Base-by-base conservation (phyloP, 2,113 vertebrate genomes). In the Oryzias woworae region DNA sequence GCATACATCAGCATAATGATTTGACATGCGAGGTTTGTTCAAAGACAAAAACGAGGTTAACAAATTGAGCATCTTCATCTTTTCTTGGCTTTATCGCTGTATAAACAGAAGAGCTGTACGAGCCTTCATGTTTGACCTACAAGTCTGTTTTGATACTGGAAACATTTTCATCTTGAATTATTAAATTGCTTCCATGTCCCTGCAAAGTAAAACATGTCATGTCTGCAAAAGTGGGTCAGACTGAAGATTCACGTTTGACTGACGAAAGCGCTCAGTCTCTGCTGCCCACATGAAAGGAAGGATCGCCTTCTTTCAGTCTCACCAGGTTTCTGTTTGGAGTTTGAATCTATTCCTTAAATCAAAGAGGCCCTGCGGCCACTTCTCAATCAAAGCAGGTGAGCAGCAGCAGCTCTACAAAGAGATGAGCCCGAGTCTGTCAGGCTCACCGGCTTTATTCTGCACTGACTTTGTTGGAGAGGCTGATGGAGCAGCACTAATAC, bases 401-500 rank as follows among this genome's bases (percentile, higher is more conserved):
- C 52, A 44, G 55, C 71, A 66, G 52, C 49, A 69, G 56, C 54
- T 26, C 43, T 43, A 49, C 55, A 50, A 45, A 53, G 53, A 79
- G 65, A 52, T 51, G 36, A 36, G 36, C 36, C 36, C 8, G 36
- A 65, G 59, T 57, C 71, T 28, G 28, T 24, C 8, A 71, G 75
- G 73, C 68, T 70, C 53, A 12, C 31, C 42, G 70, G 65, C 53
- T 61, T 28, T 58, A 55, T 62, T 80, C 53, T 18, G 47, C 55
- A 22, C 56, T 68, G 68, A 65, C 46, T 75, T 75, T 71, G 44
- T 67, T 70, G 77, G 71, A 20, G 63, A 81, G 66, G 62, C 65
- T 82, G 62, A 59, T 44, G 58, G 64, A 71, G 63, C 54, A 13
- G 56, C 62, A 71, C 78, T 84, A 85, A 81, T 63, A 73, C 60